Evolutionary conservation across 2,113 vertebrate genomes (phyloP).

Genomic region (Spermophilus dauricus): DNA sequence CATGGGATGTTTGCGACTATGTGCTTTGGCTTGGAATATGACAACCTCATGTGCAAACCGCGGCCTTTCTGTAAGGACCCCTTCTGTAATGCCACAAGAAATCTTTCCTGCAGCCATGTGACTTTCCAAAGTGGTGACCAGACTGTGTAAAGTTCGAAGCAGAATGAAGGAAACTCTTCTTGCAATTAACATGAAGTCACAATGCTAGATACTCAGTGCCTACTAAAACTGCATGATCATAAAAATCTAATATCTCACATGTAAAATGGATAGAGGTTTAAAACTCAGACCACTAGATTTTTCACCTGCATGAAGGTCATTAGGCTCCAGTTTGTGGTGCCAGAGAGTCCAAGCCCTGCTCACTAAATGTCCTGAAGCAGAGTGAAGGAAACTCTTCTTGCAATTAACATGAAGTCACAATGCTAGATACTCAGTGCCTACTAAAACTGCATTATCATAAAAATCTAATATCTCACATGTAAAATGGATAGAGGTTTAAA

Average conservation of each 20-base stretch:
- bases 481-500: neutral
- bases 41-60: too few species aligned
- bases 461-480: neutral
- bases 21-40: too few species aligned
- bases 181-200: neutral
- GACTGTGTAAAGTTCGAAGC: neutral
- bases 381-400: neutral
- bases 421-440: neutral
- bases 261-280: neutral
- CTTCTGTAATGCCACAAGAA: too few species aligned
- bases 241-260: neutral
- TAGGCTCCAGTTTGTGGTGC: neutral
- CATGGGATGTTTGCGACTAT: neutral
- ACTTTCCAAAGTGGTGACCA: constrained; percentile 40
- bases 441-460: neutral
- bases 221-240: neutral
- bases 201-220: neutral
- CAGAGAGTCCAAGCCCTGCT: neutral
- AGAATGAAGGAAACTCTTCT: neutral
- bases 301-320: neutral
- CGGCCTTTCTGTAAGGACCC: too few species aligned
- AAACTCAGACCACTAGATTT: neutral
- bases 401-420: neutral
- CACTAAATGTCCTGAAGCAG: neutral
- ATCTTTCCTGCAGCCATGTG: neutral